phyloP scores from a whole-genome alignment of 2,888 invertebrate genomes.

The Augochlorella aurata region DNA sequence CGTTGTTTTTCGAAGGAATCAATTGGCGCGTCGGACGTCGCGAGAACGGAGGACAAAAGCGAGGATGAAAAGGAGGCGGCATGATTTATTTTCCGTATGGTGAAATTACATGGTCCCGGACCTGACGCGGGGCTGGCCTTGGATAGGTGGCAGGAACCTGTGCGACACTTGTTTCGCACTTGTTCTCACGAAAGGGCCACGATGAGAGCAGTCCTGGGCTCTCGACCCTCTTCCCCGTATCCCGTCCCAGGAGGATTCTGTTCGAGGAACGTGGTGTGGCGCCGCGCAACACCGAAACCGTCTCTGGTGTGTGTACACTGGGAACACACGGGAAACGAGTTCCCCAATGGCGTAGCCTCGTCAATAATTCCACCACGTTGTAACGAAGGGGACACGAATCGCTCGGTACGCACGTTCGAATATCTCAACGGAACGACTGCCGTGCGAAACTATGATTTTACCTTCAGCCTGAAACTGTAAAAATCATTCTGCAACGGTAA shows the following conservation, averaged over 20 bases:
- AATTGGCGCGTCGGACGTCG: background rate
- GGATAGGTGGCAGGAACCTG: conserved; percentile 52
- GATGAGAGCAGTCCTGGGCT: conserved; percentile 53
- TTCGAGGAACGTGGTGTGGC: conserved; percentile 56
- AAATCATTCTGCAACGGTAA: background rate
- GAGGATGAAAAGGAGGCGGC: conserved; percentile 27
- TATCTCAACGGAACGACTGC: background rate
- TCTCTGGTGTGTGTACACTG: conserved; percentile 43
- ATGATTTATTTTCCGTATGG: conserved; percentile 47
- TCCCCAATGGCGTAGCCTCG: conserved; percentile 57
- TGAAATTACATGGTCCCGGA: conserved; percentile 51
- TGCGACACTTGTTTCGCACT: conserved; percentile 78
- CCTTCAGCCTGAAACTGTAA: background rate
- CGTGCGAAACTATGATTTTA: background rate
- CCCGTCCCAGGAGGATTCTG: conserved; percentile 70
- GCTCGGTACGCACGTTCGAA: background rate
- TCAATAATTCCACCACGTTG: conserved; percentile 8
- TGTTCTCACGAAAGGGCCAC: conserved; percentile 76
- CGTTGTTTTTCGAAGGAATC: background rate
- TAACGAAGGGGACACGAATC: background rate
- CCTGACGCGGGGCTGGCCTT: conserved; percentile 30
- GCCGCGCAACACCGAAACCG: conserved; percentile 58
- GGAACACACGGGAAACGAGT: conserved; percentile 37
- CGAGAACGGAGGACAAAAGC: conserved; percentile 19
- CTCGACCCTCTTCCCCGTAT: conserved; percentile 66